Evolutionary conservation across 2,888 invertebrate species (phyloP), one percentile per base, ranked within the genome.

Genomic region (Pristionchus arcanus): DNA sequence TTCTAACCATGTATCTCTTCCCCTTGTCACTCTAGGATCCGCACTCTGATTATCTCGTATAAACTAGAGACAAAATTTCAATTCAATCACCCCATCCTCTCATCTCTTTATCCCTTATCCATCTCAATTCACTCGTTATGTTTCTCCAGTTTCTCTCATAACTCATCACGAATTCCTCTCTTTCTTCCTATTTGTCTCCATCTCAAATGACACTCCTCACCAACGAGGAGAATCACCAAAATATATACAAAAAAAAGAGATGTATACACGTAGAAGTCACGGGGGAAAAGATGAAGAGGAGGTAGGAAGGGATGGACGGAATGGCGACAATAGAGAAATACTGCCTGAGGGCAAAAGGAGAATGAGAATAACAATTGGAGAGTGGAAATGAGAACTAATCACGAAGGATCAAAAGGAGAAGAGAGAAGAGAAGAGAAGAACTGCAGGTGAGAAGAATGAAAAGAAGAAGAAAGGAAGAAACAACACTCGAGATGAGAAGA

Each of bases 201-300:
- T 66, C 66, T 66, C 66, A n/a, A 66, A 66, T 66, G 66, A 81
- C 81, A 81, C 49, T 74, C 16, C 71, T 16, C 42, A 49, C 42
- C 42, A 49, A 74, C 21, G n/a, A 31, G 1, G 53, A 31, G 83
- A 55, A 25, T 16, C n/a, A 37, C 34, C 34, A 81, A 37, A 49
- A 37, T 25, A 81, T 25, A 37, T 25, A 49, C 34, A 83, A 34
- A 83, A 37, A 28, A 53, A 28, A 83, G 31, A 37, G 81, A 83
- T 31, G 49, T 81, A 37, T 42, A 81, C 34, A 81, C 16, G 81
- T 31, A 83, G 49, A 1, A 34, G 74, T n/a, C n/a, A 74, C n/a
- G 37, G 74, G 28, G 66, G n/a, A 71, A 16, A 13, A 71, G 74
- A 74, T 15, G 42, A 74, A 74, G 74, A 74, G 74, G 31, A 16